These are phyloP conservation scores for Dolichotis patagonum DNA, from an alignment of 2,113 vertebrate genomes.

Conservation along the genomic window DNA sequence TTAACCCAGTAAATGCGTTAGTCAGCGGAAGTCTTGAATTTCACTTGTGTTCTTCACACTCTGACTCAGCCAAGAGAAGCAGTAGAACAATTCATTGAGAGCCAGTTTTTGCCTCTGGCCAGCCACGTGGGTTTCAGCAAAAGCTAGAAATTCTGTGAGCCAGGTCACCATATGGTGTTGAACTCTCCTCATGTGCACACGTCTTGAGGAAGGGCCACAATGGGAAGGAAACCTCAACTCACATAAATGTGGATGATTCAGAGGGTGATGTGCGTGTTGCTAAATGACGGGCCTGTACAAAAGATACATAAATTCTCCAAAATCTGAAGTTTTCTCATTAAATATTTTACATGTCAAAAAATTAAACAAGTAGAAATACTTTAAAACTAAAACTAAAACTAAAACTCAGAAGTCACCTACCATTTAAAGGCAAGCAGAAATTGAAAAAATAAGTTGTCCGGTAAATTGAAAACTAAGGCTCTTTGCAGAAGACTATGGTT, in stretches of 20 bases:
- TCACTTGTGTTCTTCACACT: slow-evolving; percentile 38
- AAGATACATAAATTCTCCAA: neutral
- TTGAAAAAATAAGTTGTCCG: neutral
- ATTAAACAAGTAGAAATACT: neutral
- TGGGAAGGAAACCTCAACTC: neutral
- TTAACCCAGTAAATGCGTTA: neutral
- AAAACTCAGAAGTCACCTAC: neutral
- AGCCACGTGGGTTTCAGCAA: neutral
- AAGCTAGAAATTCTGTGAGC: neutral
- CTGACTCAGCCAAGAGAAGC: slow-evolving; percentile 9
- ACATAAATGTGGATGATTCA: neutral
- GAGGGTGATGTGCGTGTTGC: neutral
- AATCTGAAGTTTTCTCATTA: neutral
- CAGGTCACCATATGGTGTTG: too few relatives aligned
- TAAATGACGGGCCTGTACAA: neutral
- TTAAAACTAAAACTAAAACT: neutral
- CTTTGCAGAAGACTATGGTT: neutral
- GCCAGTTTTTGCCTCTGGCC: neutral
- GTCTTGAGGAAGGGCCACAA: neutral
- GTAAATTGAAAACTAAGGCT: rapidly evolving
- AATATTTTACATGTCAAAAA: neutral
- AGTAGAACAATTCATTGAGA: neutral
- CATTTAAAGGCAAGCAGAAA: neutral
- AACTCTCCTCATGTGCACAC: neutral
- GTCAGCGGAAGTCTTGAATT: slow-evolving; percentile 59